phyloP scores from a whole-genome alignment of 2,113 vertebrate species.

The Chionomys nivalis region DNA sequence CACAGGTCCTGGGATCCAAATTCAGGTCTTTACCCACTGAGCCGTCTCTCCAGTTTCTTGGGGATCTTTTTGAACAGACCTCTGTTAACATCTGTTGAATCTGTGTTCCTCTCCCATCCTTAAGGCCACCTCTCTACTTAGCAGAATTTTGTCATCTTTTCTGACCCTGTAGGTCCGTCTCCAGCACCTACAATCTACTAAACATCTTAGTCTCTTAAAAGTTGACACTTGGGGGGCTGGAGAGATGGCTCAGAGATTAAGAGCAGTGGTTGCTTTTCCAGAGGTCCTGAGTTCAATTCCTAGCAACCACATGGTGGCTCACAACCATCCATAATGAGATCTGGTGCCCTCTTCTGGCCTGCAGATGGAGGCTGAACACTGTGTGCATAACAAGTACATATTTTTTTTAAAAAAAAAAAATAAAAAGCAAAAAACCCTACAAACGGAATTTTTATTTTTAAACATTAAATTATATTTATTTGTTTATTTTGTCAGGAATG shows the following conservation, averaged over 20 bases:
- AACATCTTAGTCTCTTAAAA: not conserved
- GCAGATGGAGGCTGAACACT: no score
- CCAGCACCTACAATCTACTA: not conserved
- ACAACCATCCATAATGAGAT: no score
- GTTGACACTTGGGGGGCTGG: not conserved
- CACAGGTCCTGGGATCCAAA: no score
- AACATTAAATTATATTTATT: not conserved
- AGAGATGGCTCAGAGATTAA: no score
- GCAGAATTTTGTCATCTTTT: not conserved
- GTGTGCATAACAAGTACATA: no score
- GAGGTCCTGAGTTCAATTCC: no score
- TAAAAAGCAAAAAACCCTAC: not conserved
- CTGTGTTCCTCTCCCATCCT: not conserved
- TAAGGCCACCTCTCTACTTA: not conserved
- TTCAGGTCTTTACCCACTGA: no score
- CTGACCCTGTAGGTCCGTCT: not conserved
- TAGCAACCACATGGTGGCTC: no score
- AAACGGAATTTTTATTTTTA: not conserved
- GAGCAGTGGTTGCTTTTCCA: no score
- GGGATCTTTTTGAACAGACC: not conserved
- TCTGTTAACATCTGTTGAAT: not conserved
- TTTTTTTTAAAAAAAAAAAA: no score
- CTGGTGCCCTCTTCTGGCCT: no score
- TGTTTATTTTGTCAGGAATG: not conserved
- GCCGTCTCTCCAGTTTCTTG: not conserved